Percentiles rank a stretch among this genome's conserved stretches.
Conservation (phyloP, 2,888 invertebrate species). For the Busseola fusca region DNA sequence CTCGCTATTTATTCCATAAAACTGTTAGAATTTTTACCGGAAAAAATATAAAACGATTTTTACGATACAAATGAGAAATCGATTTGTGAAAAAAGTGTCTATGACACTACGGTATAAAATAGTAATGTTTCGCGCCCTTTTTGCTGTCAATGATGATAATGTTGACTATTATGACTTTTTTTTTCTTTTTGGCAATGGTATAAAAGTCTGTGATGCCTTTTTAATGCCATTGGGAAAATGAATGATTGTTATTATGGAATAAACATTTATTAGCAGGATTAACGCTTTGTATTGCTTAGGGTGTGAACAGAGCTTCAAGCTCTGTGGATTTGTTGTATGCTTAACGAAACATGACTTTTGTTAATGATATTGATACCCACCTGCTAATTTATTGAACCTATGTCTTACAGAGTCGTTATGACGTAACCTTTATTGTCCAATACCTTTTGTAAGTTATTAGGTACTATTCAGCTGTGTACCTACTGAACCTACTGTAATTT, state of each 20-base stretch:
- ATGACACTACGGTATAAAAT: slow-evolving; percentile 23
- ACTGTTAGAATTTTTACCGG: slow-evolving; percentile 61
- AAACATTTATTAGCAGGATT: slow-evolving; percentile 38
- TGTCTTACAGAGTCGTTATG: background rate
- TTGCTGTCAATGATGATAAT: slow-evolving; percentile 49
- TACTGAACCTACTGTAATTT: background rate
- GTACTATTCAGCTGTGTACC: background rate
- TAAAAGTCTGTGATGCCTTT: slow-evolving; percentile 17
- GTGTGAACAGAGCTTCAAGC: background rate
- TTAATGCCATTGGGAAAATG: slow-evolving; percentile 31
- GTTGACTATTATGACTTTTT: slow-evolving; percentile 59
- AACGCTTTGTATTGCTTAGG: background rate
- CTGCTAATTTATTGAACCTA: background rate
- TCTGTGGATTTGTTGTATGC: slow-evolving; percentile 2
- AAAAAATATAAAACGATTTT: slow-evolving; percentile 58
- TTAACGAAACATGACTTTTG: background rate
- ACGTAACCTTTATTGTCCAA: background rate
- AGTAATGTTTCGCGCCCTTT: slow-evolving; percentile 54
- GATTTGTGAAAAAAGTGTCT: slow-evolving; percentile 51
- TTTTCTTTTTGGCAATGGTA: slow-evolving; percentile 34
- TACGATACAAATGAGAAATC: slow-evolving; percentile 59
- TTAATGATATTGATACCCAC: background rate
- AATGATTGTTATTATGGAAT: slow-evolving; percentile 40
- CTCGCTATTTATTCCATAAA: slow-evolving; percentile 64
- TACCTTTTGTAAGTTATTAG: background rate